Evolutionary conservation across 2,113 vertebrate genomes (phyloP).

Genomic region (Burhinus bistriatus): DNA sequence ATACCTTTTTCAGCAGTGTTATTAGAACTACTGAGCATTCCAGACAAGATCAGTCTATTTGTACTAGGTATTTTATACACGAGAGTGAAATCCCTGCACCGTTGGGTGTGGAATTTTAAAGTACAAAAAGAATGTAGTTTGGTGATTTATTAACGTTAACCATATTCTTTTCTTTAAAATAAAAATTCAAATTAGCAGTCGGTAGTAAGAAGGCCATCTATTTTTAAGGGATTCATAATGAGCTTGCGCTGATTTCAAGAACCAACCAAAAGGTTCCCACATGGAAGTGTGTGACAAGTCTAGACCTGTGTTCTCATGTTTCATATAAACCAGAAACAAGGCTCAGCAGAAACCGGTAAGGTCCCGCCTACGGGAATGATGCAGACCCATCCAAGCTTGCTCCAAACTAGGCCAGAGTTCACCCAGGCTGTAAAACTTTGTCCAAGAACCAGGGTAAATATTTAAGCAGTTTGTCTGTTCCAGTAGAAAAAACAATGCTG

Average conservation of each 20-base stretch:
- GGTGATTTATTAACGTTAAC: neutral
- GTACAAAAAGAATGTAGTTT: neutral
- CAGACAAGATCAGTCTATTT: neutral
- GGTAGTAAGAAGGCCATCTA: neutral
- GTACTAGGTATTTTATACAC: neutral
- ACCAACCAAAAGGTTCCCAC: neutral
- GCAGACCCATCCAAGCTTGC: neutral
- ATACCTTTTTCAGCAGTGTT: neutral
- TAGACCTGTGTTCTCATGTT: neutral
- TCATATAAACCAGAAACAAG: neutral
- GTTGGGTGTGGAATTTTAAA: neutral
- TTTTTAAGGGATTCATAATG: neutral
- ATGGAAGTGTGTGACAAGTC: neutral
- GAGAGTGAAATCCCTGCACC: neutral
- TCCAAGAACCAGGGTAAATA: neutral
- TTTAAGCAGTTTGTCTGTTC: neutral
- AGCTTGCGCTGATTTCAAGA: neutral
- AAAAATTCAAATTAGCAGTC: neutral
- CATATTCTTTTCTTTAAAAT: neutral
- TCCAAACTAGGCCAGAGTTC: constrained; percentile 11
- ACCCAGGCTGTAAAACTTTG: neutral
- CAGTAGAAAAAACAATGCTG: neutral
- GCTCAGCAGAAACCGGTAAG: neutral
- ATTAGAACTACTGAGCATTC: neutral
- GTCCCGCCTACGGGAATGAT: neutral